Evolutionary conservation across 2,888 invertebrate genomes (phyloP), one percentile per base, ranked within the genome.

Genomic region (Xanthia icteritia): DNA sequence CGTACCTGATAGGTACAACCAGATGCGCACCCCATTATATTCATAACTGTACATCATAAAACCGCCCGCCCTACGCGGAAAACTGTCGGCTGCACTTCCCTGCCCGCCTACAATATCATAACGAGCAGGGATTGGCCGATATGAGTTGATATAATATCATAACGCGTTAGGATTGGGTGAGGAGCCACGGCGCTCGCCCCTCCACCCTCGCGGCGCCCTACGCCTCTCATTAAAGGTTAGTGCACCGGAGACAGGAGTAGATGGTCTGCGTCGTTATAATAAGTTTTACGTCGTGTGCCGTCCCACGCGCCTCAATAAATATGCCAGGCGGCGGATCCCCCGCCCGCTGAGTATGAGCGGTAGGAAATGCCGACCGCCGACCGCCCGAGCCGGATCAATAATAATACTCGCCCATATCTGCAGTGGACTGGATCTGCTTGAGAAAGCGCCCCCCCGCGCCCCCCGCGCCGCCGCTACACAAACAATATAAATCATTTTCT

Each of bases 131-230:
- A 97, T 97, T 96, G 97, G 97, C 92, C 92, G 94, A 94, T 94
- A 95, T 95, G 94, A 94, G 90, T 92, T 97, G 97, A 97, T 97
- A 97, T 97, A 97, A 97, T 97, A 97, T 97, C 97, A 97, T 97
- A 97, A 97, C 97, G 96, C 88, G 89, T 91, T 91, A 93, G 95
- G 95, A 97, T 97, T 97, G 97, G 97, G 89, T 93, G 95, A 94
- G 92, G 92, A 92, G 91, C 87, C 81, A 91, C 89, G 93, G 90
- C 90, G 85, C 86, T 89, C 92, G 91, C 92, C 94, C 94, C 93
- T 92, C 94, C 90, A 83, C 79, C 92, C 90, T 86, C 91, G 90
- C 90, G 90, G 90, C 91, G 86, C 90, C 89, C 91, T 89, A 79
- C 89, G 88, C 86, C 88, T 93, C 89, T 93, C 92, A 94, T 94